Base-by-base conservation (phyloP, 92 coral and sea anemone species). In the Nematostella vectensis region DNA sequence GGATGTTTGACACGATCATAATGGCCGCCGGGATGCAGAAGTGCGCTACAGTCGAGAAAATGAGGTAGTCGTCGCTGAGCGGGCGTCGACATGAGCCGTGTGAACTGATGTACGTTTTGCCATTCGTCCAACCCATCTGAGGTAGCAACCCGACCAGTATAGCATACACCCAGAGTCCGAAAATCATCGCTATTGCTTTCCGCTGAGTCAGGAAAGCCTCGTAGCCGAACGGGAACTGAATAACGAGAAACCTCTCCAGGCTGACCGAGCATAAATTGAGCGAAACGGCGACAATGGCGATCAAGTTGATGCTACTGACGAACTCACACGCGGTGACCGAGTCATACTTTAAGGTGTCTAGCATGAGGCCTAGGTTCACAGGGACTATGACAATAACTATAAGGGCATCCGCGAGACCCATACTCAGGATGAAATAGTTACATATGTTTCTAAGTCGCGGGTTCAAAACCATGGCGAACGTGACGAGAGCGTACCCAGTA, bases 391-490 rank as follows among this genome's bases (percentile, higher is more conserved):
- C 57, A 27, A 72, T 63, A 1, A 77, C 76, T 11, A 79, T 79
- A 26, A 83, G 54, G 9, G 53, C 56, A 44, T 83, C 94, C 0
- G 94, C 94, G 4, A 74, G 26, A 8, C 83, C 94, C 43, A 83
- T 75, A 20, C 94, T 83, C 21, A 79, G 48, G 31, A 83, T 83
- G 29, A 83, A 83, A 59, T 40, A 83, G 64, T 83, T 83, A 70
- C 94, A 83, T 25, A 70, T 79, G 29, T 75, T 79, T 57, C 87
- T 62, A 8, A 83, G 63, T 4, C 67, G 76, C 0, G 74, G 65
- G 59, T 79, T 83, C 10, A 79, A 31, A 27, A 58, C 48, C 52
- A 83, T 72, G 1, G 82, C 77, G 16, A 74, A 47, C 1, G 48
- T 17, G 8, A 83, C 73, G 1, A 74, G 27, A 17, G 68, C 75